Base-by-base conservation (phyloP, 2,888 invertebrate genomes). In the Axea sp. region DNA sequence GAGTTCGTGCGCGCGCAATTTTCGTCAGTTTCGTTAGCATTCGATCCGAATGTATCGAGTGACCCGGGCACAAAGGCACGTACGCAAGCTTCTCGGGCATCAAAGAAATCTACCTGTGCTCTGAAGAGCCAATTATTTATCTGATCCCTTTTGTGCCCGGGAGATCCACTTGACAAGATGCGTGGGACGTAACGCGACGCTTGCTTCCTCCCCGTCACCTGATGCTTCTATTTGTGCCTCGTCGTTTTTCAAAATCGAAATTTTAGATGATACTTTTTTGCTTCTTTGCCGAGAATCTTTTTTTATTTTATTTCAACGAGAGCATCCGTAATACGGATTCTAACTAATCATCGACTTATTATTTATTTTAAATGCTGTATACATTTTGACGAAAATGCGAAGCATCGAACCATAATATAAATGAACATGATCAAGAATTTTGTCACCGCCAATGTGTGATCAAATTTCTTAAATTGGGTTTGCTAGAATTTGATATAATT, bases 131-230 rank as follows among this genome's bases (percentile, higher is more conserved):
- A 87, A 87, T 87, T 87, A 87, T 87, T 85, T 84, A 84, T 86
- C 86, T 81, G 84, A 82, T 82, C 81, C 80, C 80, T 80, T 83
- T 87, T 86, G 82, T 82, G 75, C 62, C 22, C 26, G 33, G 73
- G 75, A 78, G 79, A 85, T 85, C 81, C 84, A 85, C 86, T 87
- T 86, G 86, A 85, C 86, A 86, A 84, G 84, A 86, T 86, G 87
- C 86, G 87, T 86, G 84, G 85, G 86, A 84, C 76, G 80, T 80
- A 86, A 87, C 80, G 65, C 80, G 85, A 87, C 82, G 82, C 82
- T 78, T 78, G 82, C 83, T 87, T 87, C 87, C 87, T 85, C 75
- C 55, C 43, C 77, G 86, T 80, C 83, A 86, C 77, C 75, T 77
- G 84, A 84, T 78, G 79, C 81, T 77, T 64, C 76, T 73, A 31